A percentile compares a stretch with the other conserved stretches of the same genome.
phyloP scores from a whole-genome alignment of 2,797 vertebrate genomes.

The Crenichthys baileyi region DNA sequence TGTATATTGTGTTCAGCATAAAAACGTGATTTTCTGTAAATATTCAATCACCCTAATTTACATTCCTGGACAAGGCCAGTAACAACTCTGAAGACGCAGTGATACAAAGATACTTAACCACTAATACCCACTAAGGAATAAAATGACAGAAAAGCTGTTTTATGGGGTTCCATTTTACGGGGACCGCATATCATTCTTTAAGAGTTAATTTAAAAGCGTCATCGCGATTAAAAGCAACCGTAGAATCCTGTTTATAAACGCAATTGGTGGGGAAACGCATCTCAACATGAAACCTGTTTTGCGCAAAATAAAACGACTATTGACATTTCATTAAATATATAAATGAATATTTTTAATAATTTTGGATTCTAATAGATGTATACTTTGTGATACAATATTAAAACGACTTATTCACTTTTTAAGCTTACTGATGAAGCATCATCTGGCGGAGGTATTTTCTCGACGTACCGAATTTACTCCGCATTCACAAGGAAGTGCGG shows the following conservation, averaged over 20 bases:
- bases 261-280: neutral
- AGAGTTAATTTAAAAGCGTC: neutral
- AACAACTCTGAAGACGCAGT: too few species aligned
- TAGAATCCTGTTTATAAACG: neutral
- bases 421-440: too few species aligned
- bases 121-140: too few species aligned
- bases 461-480: constrained; percentile 49
- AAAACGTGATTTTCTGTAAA: too few species aligned
- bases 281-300: neutral
- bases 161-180: too few species aligned
- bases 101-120: too few species aligned
- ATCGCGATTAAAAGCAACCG: neutral
- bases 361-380: neutral
- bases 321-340: neutral
- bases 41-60: too few species aligned
- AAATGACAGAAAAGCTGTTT: too few species aligned
- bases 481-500: constrained; percentile 59
- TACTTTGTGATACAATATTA: neutral
- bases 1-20: too few species aligned
- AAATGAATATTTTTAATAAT: neutral
- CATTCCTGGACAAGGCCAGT: too few species aligned
- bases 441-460: constrained; percentile 56
- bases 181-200: too few species aligned
- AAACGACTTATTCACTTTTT: neutral
- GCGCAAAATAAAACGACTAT: neutral